Evolutionary conservation across 2,113 vertebrate genomes (phyloP), one percentile per base, ranked within the genome.

Genomic region (Erythrolamprus reginae): DNA sequence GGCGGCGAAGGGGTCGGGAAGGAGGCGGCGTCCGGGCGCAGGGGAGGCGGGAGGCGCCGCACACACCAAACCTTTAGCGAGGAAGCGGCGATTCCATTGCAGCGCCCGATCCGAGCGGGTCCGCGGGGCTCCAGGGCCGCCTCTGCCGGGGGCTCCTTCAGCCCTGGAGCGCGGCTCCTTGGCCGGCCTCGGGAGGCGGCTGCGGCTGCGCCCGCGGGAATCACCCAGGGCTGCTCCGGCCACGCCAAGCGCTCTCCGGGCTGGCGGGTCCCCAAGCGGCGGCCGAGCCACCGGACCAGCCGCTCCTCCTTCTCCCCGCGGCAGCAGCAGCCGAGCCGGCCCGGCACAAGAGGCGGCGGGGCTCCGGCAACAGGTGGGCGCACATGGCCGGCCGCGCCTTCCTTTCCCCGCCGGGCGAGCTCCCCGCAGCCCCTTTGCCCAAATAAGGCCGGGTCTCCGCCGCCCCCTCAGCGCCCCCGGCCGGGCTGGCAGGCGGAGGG

Each of bases 391-490:
- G 56, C 56, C 58, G 28, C 26, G 61, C 58, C 58, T 61, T 61
- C 58, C 58, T 12, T 26, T 28, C 3, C 1, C 0, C 28, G n/a
- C 10, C 28, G 58, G 10, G n/a, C n/a, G n/a, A n/a, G n/a, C n/a
- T n/a, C n/a, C n/a, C n/a, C n/a, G n/a, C n/a, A n/a, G 92, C 94
- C 95, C 93, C 92, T 65, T 33, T 84, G 13, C 92, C 95, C 96
- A 95, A 96, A 95, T 95, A 95, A 95, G 96, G n/a, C n/a, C n/a
- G n/a, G n/a, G n/a, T n/a, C n/a, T n/a, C n/a, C n/a, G n/a, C n/a
- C n/a, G n/a, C n/a, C n/a, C n/a, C 23, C 55, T 24, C 55, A 3
- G 55, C 7, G 8, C 55, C 26, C 23, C 55, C 8, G 55, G 0
- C 8, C 8, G 24, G 55, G 56, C 56, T 26, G 10, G 56, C 23